These are phyloP conservation scores for Theristicus caerulescens DNA, from an alignment of 2,113 vertebrate species.

Conservation along the genomic window DNA sequence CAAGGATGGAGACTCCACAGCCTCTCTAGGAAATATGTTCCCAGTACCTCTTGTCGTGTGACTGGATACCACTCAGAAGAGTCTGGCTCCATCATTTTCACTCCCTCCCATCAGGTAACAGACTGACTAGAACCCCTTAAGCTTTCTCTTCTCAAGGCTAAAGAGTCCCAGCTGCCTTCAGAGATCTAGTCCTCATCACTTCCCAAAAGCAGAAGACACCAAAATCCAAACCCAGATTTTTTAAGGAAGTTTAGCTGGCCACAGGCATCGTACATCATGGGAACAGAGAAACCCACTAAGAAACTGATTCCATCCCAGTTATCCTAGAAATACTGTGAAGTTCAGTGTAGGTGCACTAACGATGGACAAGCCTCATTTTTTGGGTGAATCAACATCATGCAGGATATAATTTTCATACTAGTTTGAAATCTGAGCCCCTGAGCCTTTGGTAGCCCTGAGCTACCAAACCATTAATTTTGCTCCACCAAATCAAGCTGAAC, in stretches of 20 bases:
- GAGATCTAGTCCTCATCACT: background rate
- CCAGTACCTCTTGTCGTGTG: background rate
- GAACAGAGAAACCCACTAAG: background rate
- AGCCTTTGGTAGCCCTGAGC: background rate
- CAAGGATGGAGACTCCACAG: background rate
- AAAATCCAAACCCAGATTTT: background rate
- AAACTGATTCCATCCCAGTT: background rate
- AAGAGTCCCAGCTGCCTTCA: background rate
- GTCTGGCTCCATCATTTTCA: background rate
- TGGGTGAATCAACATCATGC: background rate
- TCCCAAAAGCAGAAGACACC: background rate
- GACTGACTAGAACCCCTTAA: too few species aligned
- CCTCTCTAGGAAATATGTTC: background rate
- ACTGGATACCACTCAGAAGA: background rate
- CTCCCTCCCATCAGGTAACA: background rate
- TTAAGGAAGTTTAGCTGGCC: background rate
- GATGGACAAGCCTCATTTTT: background rate
- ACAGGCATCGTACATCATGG: too few species aligned
- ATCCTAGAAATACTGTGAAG: background rate
- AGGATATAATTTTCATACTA: background rate
- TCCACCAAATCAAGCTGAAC: background rate
- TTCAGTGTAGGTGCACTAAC: background rate
- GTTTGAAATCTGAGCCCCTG: background rate
- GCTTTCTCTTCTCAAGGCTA: background rate
- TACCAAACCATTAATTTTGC: background rate